These are phyloP conservation scores for Hipposideros armiger DNA, from an alignment of 2,113 vertebrate genomes.

Conservation along the genomic window DNA sequence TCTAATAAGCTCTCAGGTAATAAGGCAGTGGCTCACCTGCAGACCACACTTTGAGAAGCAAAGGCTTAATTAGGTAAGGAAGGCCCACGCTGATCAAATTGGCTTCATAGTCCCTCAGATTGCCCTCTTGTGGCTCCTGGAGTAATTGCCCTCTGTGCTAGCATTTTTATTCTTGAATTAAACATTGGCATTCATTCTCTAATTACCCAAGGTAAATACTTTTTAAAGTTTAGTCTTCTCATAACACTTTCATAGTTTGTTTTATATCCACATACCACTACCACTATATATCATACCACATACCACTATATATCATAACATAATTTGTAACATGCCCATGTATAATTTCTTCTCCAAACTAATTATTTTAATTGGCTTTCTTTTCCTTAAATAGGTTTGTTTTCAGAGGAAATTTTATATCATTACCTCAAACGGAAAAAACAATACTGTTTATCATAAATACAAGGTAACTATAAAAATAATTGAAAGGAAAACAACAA, in stretches of 20 bases:
- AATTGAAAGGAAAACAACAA: conserved; percentile 10
- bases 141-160: conserved; percentile 39
- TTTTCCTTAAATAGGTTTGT: conserved; percentile 29
- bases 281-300: too few relatives aligned
- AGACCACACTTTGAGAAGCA: background rate
- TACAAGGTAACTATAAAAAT: background rate
- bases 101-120: conserved; percentile 35
- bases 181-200: background rate
- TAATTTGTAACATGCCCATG: background rate
- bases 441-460: background rate
- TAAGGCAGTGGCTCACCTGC: background rate
- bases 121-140: conserved; percentile 69
- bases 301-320: background rate
- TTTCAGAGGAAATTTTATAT: conserved; percentile 15
- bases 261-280: too few relatives aligned
- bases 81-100: accelerated
- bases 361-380: conserved; percentile 31
- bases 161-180: background rate
- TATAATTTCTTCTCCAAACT: background rate
- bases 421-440: background rate
- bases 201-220: background rate
- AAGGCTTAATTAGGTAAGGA: too few relatives aligned
- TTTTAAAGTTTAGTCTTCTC: background rate
- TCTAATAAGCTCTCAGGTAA: background rate
- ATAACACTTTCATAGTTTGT: background rate